phyloP scores from a whole-genome alignment of 2,888 invertebrate genomes.

The Agriotes lineatus region DNA sequence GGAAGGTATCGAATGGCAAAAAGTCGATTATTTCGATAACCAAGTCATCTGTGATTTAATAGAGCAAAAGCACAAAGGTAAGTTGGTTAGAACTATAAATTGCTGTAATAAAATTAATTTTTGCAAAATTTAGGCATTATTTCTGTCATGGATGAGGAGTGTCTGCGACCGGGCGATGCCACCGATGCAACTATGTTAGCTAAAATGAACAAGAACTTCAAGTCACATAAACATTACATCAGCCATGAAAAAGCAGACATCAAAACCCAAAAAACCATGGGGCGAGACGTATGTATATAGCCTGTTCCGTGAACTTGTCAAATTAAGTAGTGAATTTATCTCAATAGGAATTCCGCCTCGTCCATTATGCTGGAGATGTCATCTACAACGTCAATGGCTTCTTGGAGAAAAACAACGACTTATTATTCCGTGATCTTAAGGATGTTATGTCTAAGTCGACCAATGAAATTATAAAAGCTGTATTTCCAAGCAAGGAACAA shows the following conservation, averaged over 20 bases:
- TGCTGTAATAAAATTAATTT: not conserved
- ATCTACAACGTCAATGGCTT: conserved; percentile 90
- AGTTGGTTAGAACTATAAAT: not conserved
- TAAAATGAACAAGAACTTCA: conserved; percentile 81
- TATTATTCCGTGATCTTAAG: conserved; percentile 88
- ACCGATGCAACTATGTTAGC: conserved; percentile 85
- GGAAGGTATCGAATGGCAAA: conserved; percentile 93
- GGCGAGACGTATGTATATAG: conserved; percentile 76
- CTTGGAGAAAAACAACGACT: conserved; percentile 94
- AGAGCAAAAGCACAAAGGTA: conserved; percentile 89
- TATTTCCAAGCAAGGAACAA: conserved; percentile 76
- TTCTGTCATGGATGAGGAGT: conserved; percentile 91
- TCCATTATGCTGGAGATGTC: conserved; percentile 94
- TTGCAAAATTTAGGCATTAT: conserved; percentile 74
- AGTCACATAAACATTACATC: conserved; percentile 84
- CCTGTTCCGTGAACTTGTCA: not conserved
- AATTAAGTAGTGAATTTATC: not conserved
- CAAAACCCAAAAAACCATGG: conserved; percentile 86
- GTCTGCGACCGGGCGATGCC: conserved; percentile 89
- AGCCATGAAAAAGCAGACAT: conserved; percentile 84
- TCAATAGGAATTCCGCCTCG: conserved; percentile 85
- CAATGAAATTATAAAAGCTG: conserved; percentile 73
- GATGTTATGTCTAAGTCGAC: conserved; percentile 82
- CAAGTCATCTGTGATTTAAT: conserved; percentile 94
- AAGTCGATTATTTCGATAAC: conserved; percentile 91